phyloP scores from a whole-genome alignment of 2,797 vertebrate species.

The Sebastes jordani region DNA sequence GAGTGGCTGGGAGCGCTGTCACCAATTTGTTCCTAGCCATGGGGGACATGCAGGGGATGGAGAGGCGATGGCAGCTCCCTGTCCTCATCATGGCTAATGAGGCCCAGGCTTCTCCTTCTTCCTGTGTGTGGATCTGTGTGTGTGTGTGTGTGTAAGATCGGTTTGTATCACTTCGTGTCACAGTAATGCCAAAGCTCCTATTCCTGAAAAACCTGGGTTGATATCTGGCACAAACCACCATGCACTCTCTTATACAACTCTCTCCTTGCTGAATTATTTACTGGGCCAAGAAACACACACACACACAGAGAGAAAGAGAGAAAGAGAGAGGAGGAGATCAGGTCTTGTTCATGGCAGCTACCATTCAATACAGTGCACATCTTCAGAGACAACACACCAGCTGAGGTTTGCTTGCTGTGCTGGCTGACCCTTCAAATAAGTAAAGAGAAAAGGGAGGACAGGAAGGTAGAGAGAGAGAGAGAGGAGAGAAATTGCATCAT shows the following conservation, averaged over 20 bases:
- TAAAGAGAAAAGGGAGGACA: background rate
- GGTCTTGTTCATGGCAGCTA: constrained; percentile 54
- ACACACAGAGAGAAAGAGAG: background rate
- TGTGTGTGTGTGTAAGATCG: constrained; percentile 11
- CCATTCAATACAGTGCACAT: constrained; percentile 34
- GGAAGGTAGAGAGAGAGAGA: background rate
- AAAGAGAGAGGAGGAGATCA: background rate
- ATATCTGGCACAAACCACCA: constrained; percentile 57
- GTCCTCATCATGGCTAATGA: constrained; percentile 85
- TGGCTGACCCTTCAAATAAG: constrained; percentile 52
- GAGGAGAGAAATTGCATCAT: background rate
- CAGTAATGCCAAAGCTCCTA: constrained; percentile 56
- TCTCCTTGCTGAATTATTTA: constrained; percentile 75
- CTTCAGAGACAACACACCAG: constrained; percentile 45
- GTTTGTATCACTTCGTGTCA: constrained; percentile 66
- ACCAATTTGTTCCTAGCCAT: constrained; percentile 89
- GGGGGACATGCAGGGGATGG: constrained; percentile 86
- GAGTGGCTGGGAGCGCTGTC: constrained; percentile 81
- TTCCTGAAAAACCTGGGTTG: constrained; percentile 52
- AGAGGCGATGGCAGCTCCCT: constrained; percentile 81
- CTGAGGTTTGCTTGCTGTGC: constrained; percentile 34
- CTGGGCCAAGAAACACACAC: constrained; percentile 15
- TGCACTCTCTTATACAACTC: constrained; percentile 54
- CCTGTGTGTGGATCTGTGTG: constrained; percentile 11
- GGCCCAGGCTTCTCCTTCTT: constrained; percentile 65